Conservation (phyloP, 2,113 vertebrate species). For the Macrotis lagotis region DNA sequence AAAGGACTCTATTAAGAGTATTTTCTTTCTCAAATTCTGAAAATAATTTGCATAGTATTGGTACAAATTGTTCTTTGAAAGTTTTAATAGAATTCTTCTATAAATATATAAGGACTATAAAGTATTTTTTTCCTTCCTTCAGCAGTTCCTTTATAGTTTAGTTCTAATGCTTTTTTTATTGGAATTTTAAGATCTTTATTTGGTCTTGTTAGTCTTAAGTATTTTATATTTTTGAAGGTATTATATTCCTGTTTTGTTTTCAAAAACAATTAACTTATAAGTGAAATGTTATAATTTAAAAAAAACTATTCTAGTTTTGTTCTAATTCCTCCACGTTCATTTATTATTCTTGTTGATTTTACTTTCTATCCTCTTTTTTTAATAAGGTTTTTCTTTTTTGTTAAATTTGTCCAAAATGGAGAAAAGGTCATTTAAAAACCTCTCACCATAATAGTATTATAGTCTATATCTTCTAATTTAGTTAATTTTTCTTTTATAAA, state of each 20-base stretch:
- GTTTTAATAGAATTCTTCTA: not conserved
- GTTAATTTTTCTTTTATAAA: not conserved
- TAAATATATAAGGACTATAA: not conserved
- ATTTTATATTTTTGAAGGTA: not conserved
- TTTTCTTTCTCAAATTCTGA: not conserved
- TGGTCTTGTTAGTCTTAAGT: not conserved
- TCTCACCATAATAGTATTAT: not conserved
- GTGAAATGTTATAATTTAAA: not conserved
- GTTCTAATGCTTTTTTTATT: not conserved
- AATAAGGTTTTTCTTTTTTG: not conserved
- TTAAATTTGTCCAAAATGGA: not conserved
- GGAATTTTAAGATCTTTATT: not conserved
- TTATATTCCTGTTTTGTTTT: not conserved
- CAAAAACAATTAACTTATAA: not conserved
- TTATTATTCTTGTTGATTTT: not conserved
- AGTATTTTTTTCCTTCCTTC: not conserved
- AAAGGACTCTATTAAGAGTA: not conserved
- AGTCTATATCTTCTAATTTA: not conserved
- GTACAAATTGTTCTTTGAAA: not conserved
- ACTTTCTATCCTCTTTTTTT: not conserved
- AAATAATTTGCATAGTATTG: not conserved
- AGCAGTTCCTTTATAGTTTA: not conserved
- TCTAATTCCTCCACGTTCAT: not conserved
- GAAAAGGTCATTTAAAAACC: not conserved
- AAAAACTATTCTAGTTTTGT: not conserved